Conservation (phyloP, 2,888 invertebrate genomes). For the Dynastes tityus region DNA sequence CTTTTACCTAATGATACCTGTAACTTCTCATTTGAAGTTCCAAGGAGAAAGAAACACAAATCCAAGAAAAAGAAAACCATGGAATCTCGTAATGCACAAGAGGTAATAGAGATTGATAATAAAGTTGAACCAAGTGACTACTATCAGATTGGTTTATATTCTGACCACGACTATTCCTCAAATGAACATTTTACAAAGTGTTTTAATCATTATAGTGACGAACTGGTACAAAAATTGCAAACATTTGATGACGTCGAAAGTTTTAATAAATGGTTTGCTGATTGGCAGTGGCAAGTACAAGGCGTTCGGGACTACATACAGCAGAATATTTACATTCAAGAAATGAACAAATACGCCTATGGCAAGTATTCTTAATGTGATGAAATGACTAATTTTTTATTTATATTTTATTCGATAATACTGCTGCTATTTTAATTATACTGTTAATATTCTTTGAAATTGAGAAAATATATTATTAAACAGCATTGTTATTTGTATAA, state of each 20-base stretch:
- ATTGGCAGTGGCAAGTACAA: conserved; percentile 66
- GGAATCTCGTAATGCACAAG: neutral
- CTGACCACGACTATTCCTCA: conserved; percentile 44
- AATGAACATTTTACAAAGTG: conserved; percentile 58
- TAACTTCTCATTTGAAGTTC: conserved; percentile 5
- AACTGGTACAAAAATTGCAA: conserved; percentile 62
- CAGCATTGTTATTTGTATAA: neutral
- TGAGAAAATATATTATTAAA: too few species aligned
- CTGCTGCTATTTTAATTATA: too few species aligned
- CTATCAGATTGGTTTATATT: conserved; percentile 32
- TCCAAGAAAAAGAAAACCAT: conserved; percentile 22
- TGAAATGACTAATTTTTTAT: neutral
- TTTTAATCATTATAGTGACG: conserved; percentile 63
- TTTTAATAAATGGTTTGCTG: conserved; percentile 65
- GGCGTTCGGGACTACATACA: conserved; percentile 65
- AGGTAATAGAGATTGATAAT: conserved; percentile 18
- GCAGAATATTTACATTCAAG: conserved; percentile 66
- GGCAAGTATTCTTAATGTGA: conserved; percentile 16
- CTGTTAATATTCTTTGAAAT: too few species aligned
- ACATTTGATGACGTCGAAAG: conserved; percentile 61
- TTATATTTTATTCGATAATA: neutral
- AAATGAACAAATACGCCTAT: conserved; percentile 62
- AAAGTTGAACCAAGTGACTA: conserved; percentile 31
- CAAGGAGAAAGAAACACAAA: conserved; percentile 37
- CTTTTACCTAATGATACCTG: neutral